Base-by-base conservation (phyloP, 2,113 vertebrate species). In the Chamaetylas fuelleborni region DNA sequence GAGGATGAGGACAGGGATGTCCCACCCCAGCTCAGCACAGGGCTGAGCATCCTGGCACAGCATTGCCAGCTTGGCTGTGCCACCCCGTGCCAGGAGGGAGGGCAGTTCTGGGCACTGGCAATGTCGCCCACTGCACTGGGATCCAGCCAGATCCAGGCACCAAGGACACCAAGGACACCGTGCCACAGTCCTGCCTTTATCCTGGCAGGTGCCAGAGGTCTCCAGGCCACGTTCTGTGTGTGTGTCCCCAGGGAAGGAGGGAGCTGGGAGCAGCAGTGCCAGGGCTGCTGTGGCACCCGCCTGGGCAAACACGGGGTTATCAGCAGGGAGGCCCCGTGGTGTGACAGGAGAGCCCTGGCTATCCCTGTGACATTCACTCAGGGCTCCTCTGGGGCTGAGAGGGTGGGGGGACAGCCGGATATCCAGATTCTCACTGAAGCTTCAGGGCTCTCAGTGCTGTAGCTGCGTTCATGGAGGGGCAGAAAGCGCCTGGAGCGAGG, bases 161-260 rank as follows among this genome's bases (percentile, higher is more conserved):
- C 1, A 8, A 64, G 73, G 54, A 5, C 56, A 28, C 33, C 28
- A 0, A 3, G 34, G 86, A 56, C 13, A 0, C 48, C 0, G 3
- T 22, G 33, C 22, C 23, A 1, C 3, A 1, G n/a, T 10, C 72
- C 64, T 51, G 62, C 53, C 53, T 42, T 38, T 25, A 5, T 9
- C 71, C 40, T 24, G 48, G 45, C 6, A 6, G 29, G 18, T 71
- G 76, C 36, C 47, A 0, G 4, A 29, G 56, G 53, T 12, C 4
- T 34, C 58, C 7, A 0, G 15, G 20, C 5, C 14, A 3, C n/a
- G 33, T 0, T 0, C 24, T 7, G 34, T 69, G 42, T 9, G 26
- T 3, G 8, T 33, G 51, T 65, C 33, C 60, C 25, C 31, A 33
- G 60, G 33, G 43, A 28, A 36, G 58, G 77, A 73, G 77, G 60